Evolutionary conservation across 2,888 invertebrate species (phyloP), one percentile per base, ranked within the genome.

Genomic region (Camptogramma bilineatum): DNA sequence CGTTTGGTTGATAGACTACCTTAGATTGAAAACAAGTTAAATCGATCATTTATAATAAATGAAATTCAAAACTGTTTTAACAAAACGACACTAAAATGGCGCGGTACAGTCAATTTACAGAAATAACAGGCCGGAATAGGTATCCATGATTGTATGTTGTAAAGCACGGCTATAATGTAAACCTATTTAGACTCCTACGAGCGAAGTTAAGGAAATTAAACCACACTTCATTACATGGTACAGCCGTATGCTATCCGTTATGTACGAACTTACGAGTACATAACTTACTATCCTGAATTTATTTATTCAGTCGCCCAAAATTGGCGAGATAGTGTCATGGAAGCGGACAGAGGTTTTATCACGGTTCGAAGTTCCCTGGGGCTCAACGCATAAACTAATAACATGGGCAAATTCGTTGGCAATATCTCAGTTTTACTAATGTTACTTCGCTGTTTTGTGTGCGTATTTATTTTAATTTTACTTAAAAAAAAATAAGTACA

Each of bases 311-410:
- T 44, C 34, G 54, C 50, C 51, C 66, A 55, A 58, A 62, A 54
- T 62, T 62, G 62, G 62, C 58, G 62, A 62, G 66, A 66, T 66
- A 66, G 58, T 66, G 66, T 66, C 66, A 66, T 58, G 62, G 62
- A 52, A 62, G 53, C 54, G 58, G 62, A 66, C 54, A 18, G 57
- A 62, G 66, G 66, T 66, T 66, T 66, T 66, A 59, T 66, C 62
- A 52, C 58, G 51, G 62, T 58, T 62, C 54, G 47, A 58, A 24
- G 51, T 62, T 62, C 66, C 66, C 66, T 17, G 34, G 62, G 62
- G 66, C 54, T 19, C 52, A 34, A 53, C 53, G 54, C 51, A 53
- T 58, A 61, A 53, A 58, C 62, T 54, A 62, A 66, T 66, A 62
- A 46, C 58, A 58, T 47, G 48, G 57, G 50, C 57, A 18, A 53